Evolutionary conservation across 2,797 vertebrate species (phyloP).

Genomic region (Brachyalestes nurse): DNA sequence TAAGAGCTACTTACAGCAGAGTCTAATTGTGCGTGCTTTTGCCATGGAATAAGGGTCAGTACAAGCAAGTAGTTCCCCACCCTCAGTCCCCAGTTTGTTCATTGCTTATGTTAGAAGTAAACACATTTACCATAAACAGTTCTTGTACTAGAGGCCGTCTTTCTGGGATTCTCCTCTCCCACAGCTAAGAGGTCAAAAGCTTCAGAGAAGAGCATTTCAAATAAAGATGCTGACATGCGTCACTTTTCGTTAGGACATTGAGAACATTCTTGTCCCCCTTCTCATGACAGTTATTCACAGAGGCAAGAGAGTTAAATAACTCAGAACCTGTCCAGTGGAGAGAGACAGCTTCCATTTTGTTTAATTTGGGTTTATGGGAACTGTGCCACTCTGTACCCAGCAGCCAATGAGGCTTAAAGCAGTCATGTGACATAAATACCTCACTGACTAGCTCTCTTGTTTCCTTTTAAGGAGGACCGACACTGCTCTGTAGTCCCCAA

Average conservation of each 20-base stretch:
- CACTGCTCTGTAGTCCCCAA: slow-evolving; percentile 64
- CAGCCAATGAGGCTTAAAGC: slow-evolving; percentile 52
- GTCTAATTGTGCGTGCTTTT: slow-evolving; percentile 15
- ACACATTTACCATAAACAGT: slow-evolving; percentile 56
- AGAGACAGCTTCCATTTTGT: slow-evolving; percentile 53
- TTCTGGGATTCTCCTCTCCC: slow-evolving; percentile 43
- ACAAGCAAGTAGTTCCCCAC: slow-evolving; percentile 28
- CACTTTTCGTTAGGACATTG: slow-evolving; percentile 54
- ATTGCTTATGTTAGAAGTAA: slow-evolving; percentile 50
- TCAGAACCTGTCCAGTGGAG: slow-evolving; percentile 44
- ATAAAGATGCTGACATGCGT: slow-evolving; percentile 55
- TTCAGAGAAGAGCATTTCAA: slow-evolving; percentile 57
- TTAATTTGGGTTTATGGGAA: slow-evolving; percentile 58
- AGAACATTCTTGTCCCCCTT: slow-evolving; percentile 61
- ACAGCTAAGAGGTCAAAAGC: slow-evolving; percentile 61
- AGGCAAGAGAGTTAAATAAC: slow-evolving; percentile 50
- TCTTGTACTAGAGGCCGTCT: slow-evolving; percentile 46
- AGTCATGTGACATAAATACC: slow-evolving; percentile 64
- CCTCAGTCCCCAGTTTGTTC: slow-evolving; percentile 19
- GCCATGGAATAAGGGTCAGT: slow-evolving; percentile 24
- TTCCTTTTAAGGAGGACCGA: slow-evolving; percentile 75
- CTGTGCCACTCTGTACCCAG: slow-evolving; percentile 55
- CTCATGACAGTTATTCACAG: slow-evolving; percentile 51
- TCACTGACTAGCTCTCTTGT: slow-evolving; percentile 53
- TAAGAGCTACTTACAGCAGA: neutral